phyloP scores from a whole-genome alignment of 92 coral and sea anemone genomes.

The Chrysogorgia sp. region DNA sequence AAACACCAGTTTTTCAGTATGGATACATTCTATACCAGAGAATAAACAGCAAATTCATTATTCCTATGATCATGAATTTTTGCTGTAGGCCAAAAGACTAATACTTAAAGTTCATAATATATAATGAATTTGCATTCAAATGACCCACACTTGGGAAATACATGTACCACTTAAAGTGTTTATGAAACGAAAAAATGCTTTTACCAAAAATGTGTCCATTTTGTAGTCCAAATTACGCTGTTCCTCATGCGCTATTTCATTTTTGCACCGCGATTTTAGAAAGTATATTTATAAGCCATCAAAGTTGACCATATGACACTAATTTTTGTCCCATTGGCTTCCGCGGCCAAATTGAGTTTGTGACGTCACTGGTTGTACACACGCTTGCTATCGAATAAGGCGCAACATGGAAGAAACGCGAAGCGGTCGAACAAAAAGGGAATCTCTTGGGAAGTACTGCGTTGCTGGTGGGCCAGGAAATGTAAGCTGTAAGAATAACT shows the following conservation, averaged over 20 bases:
- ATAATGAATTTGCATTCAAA: too few relatives aligned
- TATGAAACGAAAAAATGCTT: neutral
- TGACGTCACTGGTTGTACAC: neutral
- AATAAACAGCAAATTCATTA: too few relatives aligned
- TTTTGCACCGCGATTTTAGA: neutral
- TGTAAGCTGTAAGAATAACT: conserved; percentile 56
- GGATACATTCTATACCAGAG: too few relatives aligned
- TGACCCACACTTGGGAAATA: too few relatives aligned
- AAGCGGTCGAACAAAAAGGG: neutral
- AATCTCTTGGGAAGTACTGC: conserved; percentile 56
- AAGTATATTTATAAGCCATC: neutral
- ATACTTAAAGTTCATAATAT: too few relatives aligned
- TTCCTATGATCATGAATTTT: too few relatives aligned
- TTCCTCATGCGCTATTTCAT: neutral
- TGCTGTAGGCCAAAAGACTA: too few relatives aligned
- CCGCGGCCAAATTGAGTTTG: neutral
- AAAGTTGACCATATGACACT: neutral
- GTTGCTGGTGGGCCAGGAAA: conserved; percentile 65
- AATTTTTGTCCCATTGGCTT: neutral
- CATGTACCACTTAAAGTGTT: conserved; percentile 16
- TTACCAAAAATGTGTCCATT: neutral
- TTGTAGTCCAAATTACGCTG: neutral
- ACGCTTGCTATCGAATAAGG: neutral
- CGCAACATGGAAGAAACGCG: neutral
- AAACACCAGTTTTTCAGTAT: too few relatives aligned